Percentiles rank a stretch among this genome's conserved stretches.
Evolutionary conservation across 2,888 invertebrate species (phyloP).

Genomic region (Zaprionus lineosus): DNA sequence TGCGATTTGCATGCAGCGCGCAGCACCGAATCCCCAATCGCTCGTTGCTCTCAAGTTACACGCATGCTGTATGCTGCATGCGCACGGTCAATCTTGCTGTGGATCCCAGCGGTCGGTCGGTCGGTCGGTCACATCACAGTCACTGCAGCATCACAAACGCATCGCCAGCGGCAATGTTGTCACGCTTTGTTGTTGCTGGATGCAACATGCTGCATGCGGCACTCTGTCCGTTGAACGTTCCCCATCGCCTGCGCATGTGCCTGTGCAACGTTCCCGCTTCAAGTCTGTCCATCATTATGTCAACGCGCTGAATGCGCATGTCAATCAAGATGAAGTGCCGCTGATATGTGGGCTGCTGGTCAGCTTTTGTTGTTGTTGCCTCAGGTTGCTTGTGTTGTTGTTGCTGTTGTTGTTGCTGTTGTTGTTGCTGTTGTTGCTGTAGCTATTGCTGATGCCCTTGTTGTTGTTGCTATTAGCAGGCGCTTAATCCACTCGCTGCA

Average conservation of each 20-base stretch:
- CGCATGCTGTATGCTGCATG: not conserved
- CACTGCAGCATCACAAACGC: constrained; percentile 45
- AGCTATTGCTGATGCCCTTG: constrained; percentile 18
- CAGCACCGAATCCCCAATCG: not conserved
- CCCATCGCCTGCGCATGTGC: constrained; percentile 32
- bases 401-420: not conserved
- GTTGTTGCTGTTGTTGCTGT: constrained; percentile 10
- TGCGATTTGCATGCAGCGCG: constrained; percentile 39
- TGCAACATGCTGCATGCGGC: constrained; percentile 22
- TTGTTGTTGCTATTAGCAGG: constrained; percentile 20
- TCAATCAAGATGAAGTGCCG: constrained; percentile 83
- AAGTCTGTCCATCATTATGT: constrained; percentile 83
- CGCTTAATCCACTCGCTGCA: constrained; percentile 12
- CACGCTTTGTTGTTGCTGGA: constrained; percentile 50
- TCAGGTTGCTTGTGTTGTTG: not conserved
- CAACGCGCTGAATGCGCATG: constrained; percentile 82
- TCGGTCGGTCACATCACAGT: constrained; percentile 56
- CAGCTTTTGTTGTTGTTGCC: constrained; percentile 6
- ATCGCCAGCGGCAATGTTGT: constrained; percentile 59
- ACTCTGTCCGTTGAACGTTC: constrained; percentile 8
- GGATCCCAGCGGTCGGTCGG: constrained; percentile 47
- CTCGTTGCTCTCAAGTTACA: too few species aligned
- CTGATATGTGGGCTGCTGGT: constrained; percentile 71
- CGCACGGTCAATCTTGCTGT: constrained; percentile 20
- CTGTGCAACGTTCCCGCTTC: constrained; percentile 48